These are phyloP conservation scores for Penaeus chinensis DNA, from an alignment of 1,140 invertebrate species.

Conservation along the genomic window DNA sequence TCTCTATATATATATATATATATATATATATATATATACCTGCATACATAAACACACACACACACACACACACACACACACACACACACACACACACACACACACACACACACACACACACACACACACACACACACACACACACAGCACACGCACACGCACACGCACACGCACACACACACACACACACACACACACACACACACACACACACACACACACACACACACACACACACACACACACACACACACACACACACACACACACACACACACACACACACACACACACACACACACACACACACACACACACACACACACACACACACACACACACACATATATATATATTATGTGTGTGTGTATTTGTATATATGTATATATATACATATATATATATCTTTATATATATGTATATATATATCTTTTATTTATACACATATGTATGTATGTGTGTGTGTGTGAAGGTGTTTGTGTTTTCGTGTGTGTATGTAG, in stretches of 20 bases:
- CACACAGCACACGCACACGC: not conserved
- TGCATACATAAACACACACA: no score
- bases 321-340: conserved; percentile 9
- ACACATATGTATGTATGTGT: no score
- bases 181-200: conserved; percentile 2
- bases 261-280: conserved; percentile 10
- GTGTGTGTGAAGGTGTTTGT: no score
- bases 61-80: no score
- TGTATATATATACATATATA: not conserved
- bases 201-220: conserved; percentile 15
- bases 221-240: conserved; percentile 15
- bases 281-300: not conserved
- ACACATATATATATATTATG: not conserved
- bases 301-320: not conserved
- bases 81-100: no score
- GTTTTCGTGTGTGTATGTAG: no score
- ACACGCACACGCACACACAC: not conserved
- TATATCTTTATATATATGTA: no score
- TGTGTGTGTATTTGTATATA: not conserved
- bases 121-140: not conserved
- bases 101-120: no score
- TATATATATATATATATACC: no score
- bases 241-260: conserved; percentile 15
- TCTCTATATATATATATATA: no score
- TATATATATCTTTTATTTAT: no score